A percentile compares a stretch with the other conserved stretches of the same genome.
Conservation (phyloP, 1,140 invertebrate genomes). For the Drosophila ambigua region DNA sequence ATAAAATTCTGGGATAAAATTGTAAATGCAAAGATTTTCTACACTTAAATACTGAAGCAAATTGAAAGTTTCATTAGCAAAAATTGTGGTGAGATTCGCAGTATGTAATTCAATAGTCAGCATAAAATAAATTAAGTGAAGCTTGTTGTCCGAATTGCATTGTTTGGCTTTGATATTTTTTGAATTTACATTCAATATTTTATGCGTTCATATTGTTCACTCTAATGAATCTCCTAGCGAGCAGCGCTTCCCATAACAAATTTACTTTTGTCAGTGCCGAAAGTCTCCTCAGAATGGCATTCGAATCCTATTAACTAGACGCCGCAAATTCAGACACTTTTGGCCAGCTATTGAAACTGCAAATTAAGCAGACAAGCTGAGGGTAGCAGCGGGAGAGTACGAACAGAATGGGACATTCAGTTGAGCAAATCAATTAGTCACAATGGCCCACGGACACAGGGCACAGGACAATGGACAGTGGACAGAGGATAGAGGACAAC, state of each 20-base stretch:
- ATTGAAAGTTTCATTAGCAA: no score
- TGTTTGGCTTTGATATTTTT: not conserved
- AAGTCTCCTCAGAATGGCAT: slow-evolving; percentile 38
- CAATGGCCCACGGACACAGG: slow-evolving; percentile 60
- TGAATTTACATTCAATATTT: slow-evolving; percentile 17
- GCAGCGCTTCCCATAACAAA: slow-evolving; percentile 37
- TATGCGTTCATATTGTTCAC: slow-evolving; percentile 1
- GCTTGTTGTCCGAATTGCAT: not conserved
- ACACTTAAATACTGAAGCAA: no score
- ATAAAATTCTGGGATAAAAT: slow-evolving; percentile 1
- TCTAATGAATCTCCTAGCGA: not conserved
- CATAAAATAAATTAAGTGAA: slow-evolving; percentile 3
- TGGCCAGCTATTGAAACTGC: slow-evolving; percentile 15
- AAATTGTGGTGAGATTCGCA: not conserved
- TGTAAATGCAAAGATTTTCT: not conserved
- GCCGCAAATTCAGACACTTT: slow-evolving; percentile 57
- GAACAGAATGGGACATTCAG: slow-evolving; percentile 41
- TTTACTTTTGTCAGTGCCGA: slow-evolving; percentile 15
- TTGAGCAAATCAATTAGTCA: slow-evolving; percentile 76
- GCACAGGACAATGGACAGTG: slow-evolving; percentile 23
- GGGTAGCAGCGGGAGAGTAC: slow-evolving; percentile 6
- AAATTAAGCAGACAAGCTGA: slow-evolving; percentile 23
- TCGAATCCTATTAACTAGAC: slow-evolving; percentile 69
- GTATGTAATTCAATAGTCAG: not conserved
- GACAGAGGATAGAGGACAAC: slow-evolving; percentile 25